Conservation (phyloP, 2,888 invertebrate genomes). For the Platypus cylindrus region DNA sequence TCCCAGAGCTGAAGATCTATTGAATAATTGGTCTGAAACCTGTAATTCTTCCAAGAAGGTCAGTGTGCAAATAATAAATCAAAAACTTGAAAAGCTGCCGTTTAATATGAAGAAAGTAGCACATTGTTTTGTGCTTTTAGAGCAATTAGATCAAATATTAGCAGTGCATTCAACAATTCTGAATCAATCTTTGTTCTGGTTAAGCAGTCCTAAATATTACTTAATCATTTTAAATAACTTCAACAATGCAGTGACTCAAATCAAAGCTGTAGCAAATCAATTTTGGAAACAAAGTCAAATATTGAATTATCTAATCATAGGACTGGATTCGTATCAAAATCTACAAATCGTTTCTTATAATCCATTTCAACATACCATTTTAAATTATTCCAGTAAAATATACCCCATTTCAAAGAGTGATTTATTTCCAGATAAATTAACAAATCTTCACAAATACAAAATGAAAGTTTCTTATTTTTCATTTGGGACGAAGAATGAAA, state of each 20-base stretch:
- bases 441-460: slow-evolving; percentile 1
- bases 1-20: not conserved
- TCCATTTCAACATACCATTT: too few relatives aligned
- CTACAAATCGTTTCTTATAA: not conserved
- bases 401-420: not conserved
- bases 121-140: not conserved
- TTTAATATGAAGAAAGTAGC: not conserved
- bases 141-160: not conserved
- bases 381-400: too few relatives aligned
- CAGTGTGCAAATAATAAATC: not conserved
- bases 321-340: not conserved
- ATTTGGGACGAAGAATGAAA: not conserved
- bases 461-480: slow-evolving; percentile 2
- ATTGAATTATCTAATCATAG: not conserved
- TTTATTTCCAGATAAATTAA: slow-evolving; percentile 4
- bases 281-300: not conserved
- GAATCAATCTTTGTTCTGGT: not conserved
- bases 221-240: not conserved
- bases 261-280: not conserved
- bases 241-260: not conserved
- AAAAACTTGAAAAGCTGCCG: not conserved
- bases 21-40: too few relatives aligned
- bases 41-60: too few relatives aligned
- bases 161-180: not conserved
- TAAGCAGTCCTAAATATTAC: slow-evolving; percentile 1